These are phyloP conservation scores for Drosophila rufa DNA, from an alignment of 1,140 invertebrate genomes.

Conservation along the genomic window DNA sequence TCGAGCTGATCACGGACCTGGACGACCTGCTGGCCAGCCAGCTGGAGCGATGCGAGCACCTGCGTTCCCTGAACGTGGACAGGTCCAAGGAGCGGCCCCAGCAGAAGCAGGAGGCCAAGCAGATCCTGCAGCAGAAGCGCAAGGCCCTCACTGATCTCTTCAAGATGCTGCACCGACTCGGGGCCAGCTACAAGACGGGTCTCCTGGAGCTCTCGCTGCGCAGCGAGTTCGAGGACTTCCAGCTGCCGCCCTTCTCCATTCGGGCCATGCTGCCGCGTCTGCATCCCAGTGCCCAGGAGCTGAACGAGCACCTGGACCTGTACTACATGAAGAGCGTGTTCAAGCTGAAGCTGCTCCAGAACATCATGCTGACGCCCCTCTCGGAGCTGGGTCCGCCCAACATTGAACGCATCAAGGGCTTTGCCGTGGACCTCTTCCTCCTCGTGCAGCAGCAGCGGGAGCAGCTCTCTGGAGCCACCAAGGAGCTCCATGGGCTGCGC, in stretches of 20 bases:
- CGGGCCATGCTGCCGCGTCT: constrained; percentile 66
- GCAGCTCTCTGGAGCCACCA: constrained; percentile 74
- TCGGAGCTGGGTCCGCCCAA: constrained; percentile 92
- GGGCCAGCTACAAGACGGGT: constrained; percentile 93
- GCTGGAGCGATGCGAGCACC: constrained; percentile 88
- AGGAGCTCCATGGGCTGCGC: constrained; percentile 82
- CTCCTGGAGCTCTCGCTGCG: constrained; percentile 86
- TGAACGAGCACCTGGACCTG: constrained; percentile 77
- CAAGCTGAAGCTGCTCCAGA: constrained; percentile 87
- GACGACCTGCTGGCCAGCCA: constrained; percentile 89
- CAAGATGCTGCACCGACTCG: constrained; percentile 89
- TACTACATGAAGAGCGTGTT: constrained; percentile 84
- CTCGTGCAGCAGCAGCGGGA: constrained; percentile 86
- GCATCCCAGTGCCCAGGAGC: constrained; percentile 54
- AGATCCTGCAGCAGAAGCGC: constrained; percentile 93
- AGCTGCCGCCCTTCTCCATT: constrained; percentile 70
- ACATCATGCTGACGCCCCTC: constrained; percentile 88
- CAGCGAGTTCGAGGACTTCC: constrained; percentile 79
- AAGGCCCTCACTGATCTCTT: constrained; percentile 94
- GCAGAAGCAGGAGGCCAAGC: constrained; percentile 92
- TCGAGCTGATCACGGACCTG: constrained; percentile 87
- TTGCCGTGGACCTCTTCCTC: constrained; percentile 89
- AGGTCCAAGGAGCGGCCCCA: constrained; percentile 88
- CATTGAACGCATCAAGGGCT: constrained; percentile 94
- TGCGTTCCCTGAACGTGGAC: constrained; percentile 89